Percentiles rank a stretch among this genome's conserved stretches.
These are phyloP conservation scores for Apteryx owenii DNA, from an alignment of 2,113 vertebrate genomes.

Conservation along the genomic window DNA sequence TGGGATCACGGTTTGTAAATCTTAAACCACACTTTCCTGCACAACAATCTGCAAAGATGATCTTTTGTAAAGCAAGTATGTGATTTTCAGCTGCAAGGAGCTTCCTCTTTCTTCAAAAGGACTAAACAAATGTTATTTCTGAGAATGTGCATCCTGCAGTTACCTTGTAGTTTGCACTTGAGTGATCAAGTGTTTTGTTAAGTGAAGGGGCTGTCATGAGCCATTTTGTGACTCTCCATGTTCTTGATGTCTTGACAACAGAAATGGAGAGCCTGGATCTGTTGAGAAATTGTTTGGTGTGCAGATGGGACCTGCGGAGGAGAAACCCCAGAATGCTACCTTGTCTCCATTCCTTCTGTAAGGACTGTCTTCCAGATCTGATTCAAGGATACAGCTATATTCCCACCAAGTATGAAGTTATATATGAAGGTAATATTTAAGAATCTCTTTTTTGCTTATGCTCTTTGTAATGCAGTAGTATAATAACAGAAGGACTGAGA, in stretches of 20 bases:
- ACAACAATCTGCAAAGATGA: slow-evolving; percentile 34
- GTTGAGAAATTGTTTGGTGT: slow-evolving; percentile 85
- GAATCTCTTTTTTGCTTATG: not conserved
- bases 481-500: not conserved
- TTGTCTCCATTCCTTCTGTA: slow-evolving; percentile 88
- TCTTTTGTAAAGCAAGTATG: not conserved
- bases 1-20: slow-evolving; percentile 36
- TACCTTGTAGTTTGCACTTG: not conserved
- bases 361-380: slow-evolving; percentile 79
- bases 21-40: slow-evolving; percentile 60
- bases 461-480: not conserved
- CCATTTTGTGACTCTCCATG: not conserved
- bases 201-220: slow-evolving; percentile 10
- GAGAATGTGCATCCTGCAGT: not conserved
- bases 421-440: slow-evolving; percentile 60
- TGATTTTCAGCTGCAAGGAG: slow-evolving; percentile 34
- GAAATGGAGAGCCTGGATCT: slow-evolving; percentile 41
- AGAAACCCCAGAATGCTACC: slow-evolving; percentile 85
- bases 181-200: not conserved
- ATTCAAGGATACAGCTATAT: slow-evolving; percentile 63
- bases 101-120: slow-evolving; percentile 1
- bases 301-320: slow-evolving; percentile 81
- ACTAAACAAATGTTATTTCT: not conserved
- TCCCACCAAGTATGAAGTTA: slow-evolving; percentile 13
- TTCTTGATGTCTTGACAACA: not conserved